Percentiles rank a stretch among this genome's conserved stretches.
Evolutionary conservation across 1,140 invertebrate species (phyloP).

Genomic region (Diplogasteroides magnus): DNA sequence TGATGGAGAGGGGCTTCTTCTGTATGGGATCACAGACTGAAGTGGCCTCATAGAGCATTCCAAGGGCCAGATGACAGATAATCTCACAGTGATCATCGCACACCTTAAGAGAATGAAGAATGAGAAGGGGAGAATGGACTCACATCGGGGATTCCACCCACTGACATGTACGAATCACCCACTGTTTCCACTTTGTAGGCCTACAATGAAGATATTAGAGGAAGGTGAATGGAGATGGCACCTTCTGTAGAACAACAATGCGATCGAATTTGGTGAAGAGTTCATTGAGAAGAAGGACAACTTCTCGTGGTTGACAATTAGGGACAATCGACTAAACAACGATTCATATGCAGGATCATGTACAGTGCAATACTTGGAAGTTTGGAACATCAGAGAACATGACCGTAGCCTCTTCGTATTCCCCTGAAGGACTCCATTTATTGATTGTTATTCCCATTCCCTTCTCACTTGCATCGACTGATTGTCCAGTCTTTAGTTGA

Average conservation of each 20-base stretch:
- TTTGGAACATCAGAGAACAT: slow-evolving; percentile 49
- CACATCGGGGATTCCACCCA: slow-evolving; percentile 87
- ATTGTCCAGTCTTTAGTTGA: slow-evolving; percentile 46
- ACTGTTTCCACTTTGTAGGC: slow-evolving; percentile 87
- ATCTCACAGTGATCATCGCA: slow-evolving; percentile 83
- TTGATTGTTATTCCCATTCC: slow-evolving; percentile 18
- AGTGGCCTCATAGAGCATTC: slow-evolving; percentile 60
- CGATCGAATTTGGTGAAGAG: slow-evolving; percentile 88
- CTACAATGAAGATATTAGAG: slow-evolving; percentile 11
- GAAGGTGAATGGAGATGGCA: background rate
- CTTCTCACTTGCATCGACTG: slow-evolving; percentile 45
- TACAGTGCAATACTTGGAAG: too few species aligned
- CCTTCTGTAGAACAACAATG: slow-evolving; percentile 43
- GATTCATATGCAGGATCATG: too few species aligned
- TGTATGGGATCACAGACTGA: slow-evolving; percentile 45
- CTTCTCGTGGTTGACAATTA: slow-evolving; percentile 57
- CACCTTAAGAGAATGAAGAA: background rate
- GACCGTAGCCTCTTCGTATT: slow-evolving; percentile 48
- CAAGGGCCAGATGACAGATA: slow-evolving; percentile 82
- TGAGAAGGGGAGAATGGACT: background rate
- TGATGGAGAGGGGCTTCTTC: slow-evolving; percentile 39
- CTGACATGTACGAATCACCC: slow-evolving; percentile 98
- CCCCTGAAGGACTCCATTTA: slow-evolving; percentile 29
- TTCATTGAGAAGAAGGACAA: slow-evolving; percentile 90
- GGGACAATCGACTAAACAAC: slow-evolving; percentile 50